Base-by-base conservation (phyloP, 1,140 invertebrate species). In the Drosophila asahinai region DNA sequence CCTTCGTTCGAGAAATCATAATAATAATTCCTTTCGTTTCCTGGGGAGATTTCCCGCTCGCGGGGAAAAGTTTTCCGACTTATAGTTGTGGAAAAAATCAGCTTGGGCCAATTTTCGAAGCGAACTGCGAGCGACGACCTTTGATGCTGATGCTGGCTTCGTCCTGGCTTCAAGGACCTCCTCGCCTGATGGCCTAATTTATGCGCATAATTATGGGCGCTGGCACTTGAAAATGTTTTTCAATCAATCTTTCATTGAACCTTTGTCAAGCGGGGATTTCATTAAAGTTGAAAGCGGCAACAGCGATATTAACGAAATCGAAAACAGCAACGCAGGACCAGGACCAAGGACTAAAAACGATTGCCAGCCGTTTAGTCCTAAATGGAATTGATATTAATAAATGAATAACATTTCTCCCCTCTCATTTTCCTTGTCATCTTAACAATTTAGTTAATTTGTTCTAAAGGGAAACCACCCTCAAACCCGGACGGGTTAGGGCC, bases 211-310 rank as follows among this genome's bases (percentile, higher is more conserved):
- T 86, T 83, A 87, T 76, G 45, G 74, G 51, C 54, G 40, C 59
- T 36, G 64, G 74, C 82, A 86, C 75, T 86, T 73, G 65, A 86
- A 80, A 86, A 86, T 83, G 83, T 52, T 76, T 86, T 80, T 83
- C 83, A 86, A 86, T 86, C 83, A 86, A 87, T 86, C 83, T 87
- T 80, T 67, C 66, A 87, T 86, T 87, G 83, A 86, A 86, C 83
- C 83, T 86, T 86, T 86, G 83, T 80, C 83, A 87, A 60, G 83
- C 83, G 76, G 70, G 66, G 83, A 86, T 87, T 86, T 86, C 70
- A 87, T 86, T 87, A 86, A 86, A 86, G 66, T 80, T 72, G 75
- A 86, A 73, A 66, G 80, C 75, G 80, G 60, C 58, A 57, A 45
- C 67, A 64, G 30, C n/a, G 48, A 36, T 12, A 38, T 27, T 17